phyloP scores from a whole-genome alignment of 2,888 invertebrate species.

The Syritta pipiens region DNA sequence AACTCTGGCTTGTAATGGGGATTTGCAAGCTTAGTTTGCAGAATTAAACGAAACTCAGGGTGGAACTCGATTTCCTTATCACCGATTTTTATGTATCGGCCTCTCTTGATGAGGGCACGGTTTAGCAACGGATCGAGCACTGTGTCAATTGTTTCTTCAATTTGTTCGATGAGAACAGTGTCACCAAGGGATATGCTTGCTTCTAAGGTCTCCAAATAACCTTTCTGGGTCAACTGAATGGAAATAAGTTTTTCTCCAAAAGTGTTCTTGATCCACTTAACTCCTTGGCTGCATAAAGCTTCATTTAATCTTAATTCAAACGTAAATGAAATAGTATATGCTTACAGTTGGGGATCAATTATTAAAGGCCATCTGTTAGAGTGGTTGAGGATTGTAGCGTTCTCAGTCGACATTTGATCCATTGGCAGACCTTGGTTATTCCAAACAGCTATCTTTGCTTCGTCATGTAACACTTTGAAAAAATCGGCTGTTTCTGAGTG shows the following conservation, averaged over 20 bases:
- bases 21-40: conserved; percentile 96
- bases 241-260: conserved; percentile 87
- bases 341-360: conserved; percentile 93
- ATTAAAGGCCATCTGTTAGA: conserved; percentile 97
- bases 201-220: conserved; percentile 92
- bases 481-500: conserved; percentile 90
- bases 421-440: conserved; percentile 96
- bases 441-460: conserved; percentile 95
- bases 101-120: conserved; percentile 93
- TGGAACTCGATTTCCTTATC: conserved; percentile 96
- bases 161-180: conserved; percentile 92
- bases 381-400: conserved; percentile 94
- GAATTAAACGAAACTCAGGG: conserved; percentile 88
- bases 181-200: conserved; percentile 86
- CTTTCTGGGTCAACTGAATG: conserved; percentile 88
- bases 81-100: conserved; percentile 89
- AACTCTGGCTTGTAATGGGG: conserved; percentile 98
- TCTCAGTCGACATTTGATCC: conserved; percentile 97
- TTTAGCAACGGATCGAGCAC: conserved; percentile 94
- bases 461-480: conserved; percentile 90
- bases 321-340: conserved; percentile 4
- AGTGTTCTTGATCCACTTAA: conserved; percentile 96
- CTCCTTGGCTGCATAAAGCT: conserved; percentile 84
- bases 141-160: conserved; percentile 94
- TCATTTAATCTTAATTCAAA: background rate